A percentile compares a stretch with the other conserved stretches of the same genome.
Conservation (phyloP, 1,140 invertebrate genomes). For the Hypothenemus hampei region DNA sequence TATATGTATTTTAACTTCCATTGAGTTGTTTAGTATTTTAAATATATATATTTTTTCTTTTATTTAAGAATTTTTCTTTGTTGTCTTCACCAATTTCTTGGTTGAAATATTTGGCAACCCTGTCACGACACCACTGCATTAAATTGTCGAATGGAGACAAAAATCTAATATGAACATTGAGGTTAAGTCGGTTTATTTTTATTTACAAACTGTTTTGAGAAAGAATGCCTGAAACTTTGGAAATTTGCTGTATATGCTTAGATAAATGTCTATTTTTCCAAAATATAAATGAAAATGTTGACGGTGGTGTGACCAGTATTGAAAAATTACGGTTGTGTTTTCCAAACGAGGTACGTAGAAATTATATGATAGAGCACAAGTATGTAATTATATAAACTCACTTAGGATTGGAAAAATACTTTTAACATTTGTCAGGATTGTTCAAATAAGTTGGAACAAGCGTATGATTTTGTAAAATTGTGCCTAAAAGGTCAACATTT, state of each 20-base stretch:
- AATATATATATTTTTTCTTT: too few relatives aligned
- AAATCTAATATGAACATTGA: too few relatives aligned
- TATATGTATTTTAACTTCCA: too few relatives aligned
- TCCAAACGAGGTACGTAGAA: slow-evolving; percentile 23
- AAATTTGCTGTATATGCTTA: slow-evolving; percentile 27
- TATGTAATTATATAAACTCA: neutral
- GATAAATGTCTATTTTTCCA: slow-evolving; percentile 13
- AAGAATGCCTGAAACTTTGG: neutral
- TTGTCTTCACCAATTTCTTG: too few relatives aligned
- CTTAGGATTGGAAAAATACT: slow-evolving; percentile 19
- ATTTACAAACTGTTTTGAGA: neutral
- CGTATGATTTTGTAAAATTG: slow-evolving; percentile 23
- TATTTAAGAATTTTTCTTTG: too few relatives aligned
- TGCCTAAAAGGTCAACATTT: slow-evolving; percentile 26
- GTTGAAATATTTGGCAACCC: too few relatives aligned
- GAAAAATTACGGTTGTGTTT: slow-evolving; percentile 21
- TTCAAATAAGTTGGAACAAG: slow-evolving; percentile 19
- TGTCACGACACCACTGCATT: too few relatives aligned
- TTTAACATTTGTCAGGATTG: slow-evolving; percentile 25
- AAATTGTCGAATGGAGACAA: too few relatives aligned
- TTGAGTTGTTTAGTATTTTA: too few relatives aligned
- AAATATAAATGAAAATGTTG: slow-evolving; percentile 13
- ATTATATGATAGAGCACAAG: too few relatives aligned
- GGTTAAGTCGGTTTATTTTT: neutral
- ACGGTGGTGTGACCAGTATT: slow-evolving; percentile 7